A percentile compares a stretch with the other conserved stretches of the same genome.
phyloP scores from a whole-genome alignment of 1,140 invertebrate species.

The Drosophila sulfurigaster region DNA sequence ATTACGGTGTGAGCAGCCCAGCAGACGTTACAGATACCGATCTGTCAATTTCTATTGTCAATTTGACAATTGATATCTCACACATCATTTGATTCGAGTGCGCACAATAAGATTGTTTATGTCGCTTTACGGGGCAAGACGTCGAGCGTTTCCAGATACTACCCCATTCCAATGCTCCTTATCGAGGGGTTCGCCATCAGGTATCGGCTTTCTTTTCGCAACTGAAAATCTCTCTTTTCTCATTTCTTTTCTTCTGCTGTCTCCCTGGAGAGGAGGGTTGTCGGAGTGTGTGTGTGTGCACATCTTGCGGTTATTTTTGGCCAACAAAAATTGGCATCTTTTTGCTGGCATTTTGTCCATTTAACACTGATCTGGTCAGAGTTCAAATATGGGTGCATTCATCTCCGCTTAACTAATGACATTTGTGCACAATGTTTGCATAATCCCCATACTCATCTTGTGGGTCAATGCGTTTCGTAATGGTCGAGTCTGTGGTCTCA shows the following conservation, averaged over 20 bases:
- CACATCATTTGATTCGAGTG: slow-evolving; percentile 84
- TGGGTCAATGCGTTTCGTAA: slow-evolving; percentile 53
- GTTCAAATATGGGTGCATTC: slow-evolving; percentile 76
- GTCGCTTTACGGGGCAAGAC: slow-evolving; percentile 33
- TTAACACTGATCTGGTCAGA: slow-evolving; percentile 67
- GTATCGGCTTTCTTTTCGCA: slow-evolving; percentile 60
- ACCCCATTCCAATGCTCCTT: slow-evolving; percentile 6
- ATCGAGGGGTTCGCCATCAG: slow-evolving; percentile 31
- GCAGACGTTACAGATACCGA: slow-evolving; percentile 73
- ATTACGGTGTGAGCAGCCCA: slow-evolving; percentile 63
- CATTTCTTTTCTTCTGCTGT: slow-evolving; percentile 24
- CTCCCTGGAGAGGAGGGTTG: slow-evolving; percentile 46
- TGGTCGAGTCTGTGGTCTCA: slow-evolving; percentile 27
- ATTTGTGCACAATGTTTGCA: slow-evolving; percentile 65
- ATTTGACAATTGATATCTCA: slow-evolving; percentile 84
- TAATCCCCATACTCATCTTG: slow-evolving; percentile 58
- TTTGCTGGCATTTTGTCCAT: slow-evolving; percentile 69
- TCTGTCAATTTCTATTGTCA: slow-evolving; percentile 83
- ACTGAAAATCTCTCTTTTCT: slow-evolving; percentile 17
- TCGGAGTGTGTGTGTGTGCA: slow-evolving; percentile 27
- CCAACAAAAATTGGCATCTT: slow-evolving; percentile 57
- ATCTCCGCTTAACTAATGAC: slow-evolving; percentile 56
- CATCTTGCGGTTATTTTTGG: slow-evolving; percentile 64
- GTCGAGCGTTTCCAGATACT: slow-evolving; percentile 6
- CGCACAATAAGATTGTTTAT: slow-evolving; percentile 84